phyloP scores from a whole-genome alignment of 2,113 vertebrate species.

The Oryzias curvinotus region DNA sequence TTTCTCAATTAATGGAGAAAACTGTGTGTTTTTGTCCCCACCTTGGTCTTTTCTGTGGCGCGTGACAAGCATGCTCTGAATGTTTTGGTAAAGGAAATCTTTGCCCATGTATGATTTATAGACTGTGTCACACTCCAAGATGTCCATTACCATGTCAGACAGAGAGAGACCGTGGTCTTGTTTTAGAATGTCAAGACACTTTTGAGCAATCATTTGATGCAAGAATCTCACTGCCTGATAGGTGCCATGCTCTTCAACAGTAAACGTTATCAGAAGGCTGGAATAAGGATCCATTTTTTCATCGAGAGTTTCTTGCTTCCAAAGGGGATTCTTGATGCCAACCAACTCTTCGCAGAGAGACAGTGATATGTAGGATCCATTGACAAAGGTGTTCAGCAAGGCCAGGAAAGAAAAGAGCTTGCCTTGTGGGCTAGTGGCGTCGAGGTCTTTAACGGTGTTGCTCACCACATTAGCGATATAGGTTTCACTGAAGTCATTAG shows the following conservation, averaged over 20 bases:
- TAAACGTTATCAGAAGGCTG: slow-evolving; percentile 45
- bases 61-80: slow-evolving; percentile 54
- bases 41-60: slow-evolving; percentile 44
- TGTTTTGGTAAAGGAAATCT: slow-evolving; percentile 40
- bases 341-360: slow-evolving; percentile 50
- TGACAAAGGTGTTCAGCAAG: slow-evolving; percentile 49
- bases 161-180: slow-evolving; percentile 10
- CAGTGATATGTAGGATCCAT: slow-evolving; percentile 47
- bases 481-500: slow-evolving; percentile 44
- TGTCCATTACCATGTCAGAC: slow-evolving; percentile 28
- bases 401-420: slow-evolving; percentile 36
- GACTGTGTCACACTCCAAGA: slow-evolving; percentile 35
- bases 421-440: slow-evolving; percentile 10
- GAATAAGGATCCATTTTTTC: slow-evolving; percentile 55
- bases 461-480: slow-evolving; percentile 47
- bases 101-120: slow-evolving; percentile 55
- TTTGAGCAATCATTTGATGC: slow-evolving; percentile 48
- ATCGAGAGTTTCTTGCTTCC: slow-evolving; percentile 20
- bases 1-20: slow-evolving; percentile 54
- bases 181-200: slow-evolving; percentile 30
- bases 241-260: slow-evolving; percentile 35
- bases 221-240: slow-evolving; percentile 52
- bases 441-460: slow-evolving; percentile 48
- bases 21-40: slow-evolving; percentile 40
- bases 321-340: slow-evolving; percentile 31